Conservation (phyloP, 2,113 vertebrate genomes). For the Pogonocichla stellata region DNA sequence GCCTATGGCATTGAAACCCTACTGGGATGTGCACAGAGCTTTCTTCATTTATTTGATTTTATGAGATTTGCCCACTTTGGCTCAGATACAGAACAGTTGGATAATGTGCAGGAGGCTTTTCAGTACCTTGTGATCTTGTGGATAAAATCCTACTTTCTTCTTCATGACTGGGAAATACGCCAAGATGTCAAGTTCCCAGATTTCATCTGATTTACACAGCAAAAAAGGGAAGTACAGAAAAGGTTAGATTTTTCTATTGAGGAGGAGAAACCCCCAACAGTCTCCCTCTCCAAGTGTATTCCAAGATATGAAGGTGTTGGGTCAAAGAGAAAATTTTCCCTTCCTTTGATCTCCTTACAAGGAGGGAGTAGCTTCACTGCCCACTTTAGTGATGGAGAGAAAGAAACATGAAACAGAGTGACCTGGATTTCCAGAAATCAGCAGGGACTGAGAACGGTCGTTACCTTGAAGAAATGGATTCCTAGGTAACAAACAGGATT, state of each 20-base stretch:
- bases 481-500: not conserved
- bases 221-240: not conserved
- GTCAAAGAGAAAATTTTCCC: not conserved
- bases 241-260: not conserved
- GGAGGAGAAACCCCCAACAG: not conserved
- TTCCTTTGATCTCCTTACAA: conserved; percentile 11
- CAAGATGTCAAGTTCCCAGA: not conserved
- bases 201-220: not conserved
- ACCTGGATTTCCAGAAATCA: not conserved
- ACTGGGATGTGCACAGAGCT: not conserved
- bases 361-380: not conserved
- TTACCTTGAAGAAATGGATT: not conserved
- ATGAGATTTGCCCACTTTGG: not conserved
- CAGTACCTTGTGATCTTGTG: not conserved
- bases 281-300: not conserved
- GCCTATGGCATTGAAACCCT: not conserved
- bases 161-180: not conserved
- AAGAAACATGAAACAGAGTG: not conserved
- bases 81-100: not conserved
- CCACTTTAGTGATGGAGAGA: not conserved
- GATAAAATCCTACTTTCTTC: not conserved
- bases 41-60: not conserved
- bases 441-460: not conserved
- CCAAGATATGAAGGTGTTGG: not conserved
- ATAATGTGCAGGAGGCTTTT: not conserved